Conservation (phyloP, 2,888 invertebrate species). For the Brassicogethes aeneus region DNA sequence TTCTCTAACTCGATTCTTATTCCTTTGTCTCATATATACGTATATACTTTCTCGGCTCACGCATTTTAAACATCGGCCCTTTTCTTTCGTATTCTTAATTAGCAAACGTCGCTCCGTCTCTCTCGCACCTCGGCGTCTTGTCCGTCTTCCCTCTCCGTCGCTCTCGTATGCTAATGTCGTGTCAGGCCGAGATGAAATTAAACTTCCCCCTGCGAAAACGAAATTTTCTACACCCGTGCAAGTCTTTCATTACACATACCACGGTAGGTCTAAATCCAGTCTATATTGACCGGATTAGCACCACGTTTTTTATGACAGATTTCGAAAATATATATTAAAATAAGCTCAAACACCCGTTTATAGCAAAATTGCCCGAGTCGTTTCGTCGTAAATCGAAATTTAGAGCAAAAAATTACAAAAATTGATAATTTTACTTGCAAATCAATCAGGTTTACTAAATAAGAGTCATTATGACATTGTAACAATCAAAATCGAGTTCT, state of each 20-base stretch:
- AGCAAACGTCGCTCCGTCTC: conserved; percentile 48
- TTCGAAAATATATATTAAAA: too few relatives aligned
- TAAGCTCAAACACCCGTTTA: too few relatives aligned
- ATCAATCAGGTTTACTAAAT: too few relatives aligned
- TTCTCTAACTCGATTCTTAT: conserved; percentile 41
- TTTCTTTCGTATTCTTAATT: conserved; percentile 66
- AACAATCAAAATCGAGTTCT: too few relatives aligned
- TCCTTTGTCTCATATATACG: conserved; percentile 41
- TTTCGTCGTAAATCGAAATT: too few relatives aligned
- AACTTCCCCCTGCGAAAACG: conserved; percentile 40
- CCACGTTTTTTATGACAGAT: too few relatives aligned
- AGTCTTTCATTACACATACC: conserved; percentile 41
- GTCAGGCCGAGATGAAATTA: conserved; percentile 40
- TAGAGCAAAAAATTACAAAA: too few relatives aligned
- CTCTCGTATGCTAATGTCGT: conserved; percentile 43
- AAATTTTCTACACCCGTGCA: conserved; percentile 44
- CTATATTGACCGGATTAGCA: too few relatives aligned
- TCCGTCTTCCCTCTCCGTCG: conserved; percentile 39
- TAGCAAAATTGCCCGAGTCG: too few relatives aligned
- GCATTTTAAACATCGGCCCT: conserved; percentile 47
- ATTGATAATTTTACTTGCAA: too few relatives aligned
- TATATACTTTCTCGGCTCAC: conserved; percentile 38
- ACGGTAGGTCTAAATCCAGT: too few relatives aligned
- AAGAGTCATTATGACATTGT: too few relatives aligned
- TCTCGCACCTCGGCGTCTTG: conserved; percentile 33